Conservation (phyloP, 2,888 invertebrate species). For the Lepidochrysops patricia region DNA sequence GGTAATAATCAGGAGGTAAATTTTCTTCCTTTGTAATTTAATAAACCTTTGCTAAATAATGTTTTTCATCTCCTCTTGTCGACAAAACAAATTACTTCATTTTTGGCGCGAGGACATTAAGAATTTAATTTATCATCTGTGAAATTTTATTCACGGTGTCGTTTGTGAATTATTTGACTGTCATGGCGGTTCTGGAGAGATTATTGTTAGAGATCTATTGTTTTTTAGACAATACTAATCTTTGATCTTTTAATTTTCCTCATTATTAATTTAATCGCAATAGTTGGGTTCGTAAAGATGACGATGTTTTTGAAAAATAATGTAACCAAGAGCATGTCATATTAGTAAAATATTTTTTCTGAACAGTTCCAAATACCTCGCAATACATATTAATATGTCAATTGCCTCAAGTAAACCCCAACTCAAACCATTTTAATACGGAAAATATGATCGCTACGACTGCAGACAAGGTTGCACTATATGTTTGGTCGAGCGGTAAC, state of each 20-base stretch:
- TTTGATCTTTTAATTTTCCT: not conserved
- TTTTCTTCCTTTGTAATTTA: constrained; percentile 36
- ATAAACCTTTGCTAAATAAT: constrained; percentile 60
- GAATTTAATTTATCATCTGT: constrained; percentile 59
- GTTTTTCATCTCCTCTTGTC: constrained; percentile 67
- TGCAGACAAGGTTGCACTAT: not conserved
- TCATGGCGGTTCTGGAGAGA: not conserved
- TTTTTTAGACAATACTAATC: not conserved
- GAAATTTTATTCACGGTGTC: constrained; percentile 40
- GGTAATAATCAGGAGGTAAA: constrained; percentile 9
- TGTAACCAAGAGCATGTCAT: no score
- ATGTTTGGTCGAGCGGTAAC: not conserved
- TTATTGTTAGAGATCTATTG: constrained; percentile 3
- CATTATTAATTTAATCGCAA: not conserved
- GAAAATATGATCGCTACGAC: no score
- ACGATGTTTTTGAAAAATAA: no score
- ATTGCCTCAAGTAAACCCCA: no score
- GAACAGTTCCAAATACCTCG: no score
- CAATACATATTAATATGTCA: no score
- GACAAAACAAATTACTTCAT: constrained; percentile 64
- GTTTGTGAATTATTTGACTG: constrained; percentile 31
- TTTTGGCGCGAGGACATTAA: constrained; percentile 56
- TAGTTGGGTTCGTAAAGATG: not conserved
- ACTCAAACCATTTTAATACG: no score
- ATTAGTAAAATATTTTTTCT: no score